Conservation (phyloP, 2,113 vertebrate genomes). For the Cepphus grylle region DNA sequence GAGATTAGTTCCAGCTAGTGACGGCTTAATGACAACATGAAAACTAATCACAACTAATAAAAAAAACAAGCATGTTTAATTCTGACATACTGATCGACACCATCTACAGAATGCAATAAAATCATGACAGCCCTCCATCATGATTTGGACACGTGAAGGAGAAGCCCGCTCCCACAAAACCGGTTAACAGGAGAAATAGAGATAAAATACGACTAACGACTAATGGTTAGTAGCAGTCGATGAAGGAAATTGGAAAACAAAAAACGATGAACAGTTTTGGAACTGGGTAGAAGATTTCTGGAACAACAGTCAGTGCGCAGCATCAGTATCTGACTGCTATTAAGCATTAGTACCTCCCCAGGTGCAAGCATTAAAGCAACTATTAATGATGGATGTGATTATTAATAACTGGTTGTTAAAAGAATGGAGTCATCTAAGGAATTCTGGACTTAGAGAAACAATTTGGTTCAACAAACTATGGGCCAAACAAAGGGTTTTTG, state of each 20-base stretch:
- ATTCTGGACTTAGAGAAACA: constrained; percentile 76
- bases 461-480: constrained; percentile 89
- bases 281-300: constrained; percentile 69
- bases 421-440: constrained; percentile 85
- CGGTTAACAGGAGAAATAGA: constrained; percentile 82
- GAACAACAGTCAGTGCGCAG: constrained; percentile 77
- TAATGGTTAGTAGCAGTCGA: constrained; percentile 92
- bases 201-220: constrained; percentile 83
- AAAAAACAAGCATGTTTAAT: constrained; percentile 85
- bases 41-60: constrained; percentile 93
- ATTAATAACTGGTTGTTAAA: constrained; percentile 92
- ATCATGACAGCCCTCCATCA: constrained; percentile 87
- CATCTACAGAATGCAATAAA: constrained; percentile 88
- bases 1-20: constrained; percentile 99
- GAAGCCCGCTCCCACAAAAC: constrained; percentile 80
- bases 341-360: constrained; percentile 90
- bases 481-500: constrained; percentile 86
- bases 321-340: constrained; percentile 85
- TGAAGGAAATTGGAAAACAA: constrained; percentile 76
- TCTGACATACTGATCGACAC: constrained; percentile 83
- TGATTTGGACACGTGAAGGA: constrained; percentile 87
- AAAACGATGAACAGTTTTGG: constrained; percentile 72
- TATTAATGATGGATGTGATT: constrained; percentile 90
- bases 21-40: constrained; percentile 99
- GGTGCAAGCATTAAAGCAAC: constrained; percentile 90